phyloP scores from a whole-genome alignment of 2,113 vertebrate species.

The Eleginops maclovinus region DNA sequence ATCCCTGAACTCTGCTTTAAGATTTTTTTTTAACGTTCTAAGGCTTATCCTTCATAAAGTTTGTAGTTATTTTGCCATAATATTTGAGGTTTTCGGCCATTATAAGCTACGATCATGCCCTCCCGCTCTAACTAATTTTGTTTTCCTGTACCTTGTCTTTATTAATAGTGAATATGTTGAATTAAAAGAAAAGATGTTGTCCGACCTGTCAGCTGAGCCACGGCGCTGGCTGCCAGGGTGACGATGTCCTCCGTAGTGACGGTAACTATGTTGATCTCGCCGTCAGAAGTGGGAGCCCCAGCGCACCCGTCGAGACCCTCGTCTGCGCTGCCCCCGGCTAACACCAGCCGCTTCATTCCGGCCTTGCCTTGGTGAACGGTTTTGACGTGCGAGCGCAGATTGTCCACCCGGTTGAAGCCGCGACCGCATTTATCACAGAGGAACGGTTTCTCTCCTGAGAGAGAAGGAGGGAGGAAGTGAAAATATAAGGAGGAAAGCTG shows the following conservation, averaged over 20 bases:
- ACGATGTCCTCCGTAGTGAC: slow-evolving; percentile 94
- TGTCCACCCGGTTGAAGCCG: slow-evolving; percentile 98
- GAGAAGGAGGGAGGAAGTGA: neutral
- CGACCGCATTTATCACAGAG: slow-evolving; percentile 97
- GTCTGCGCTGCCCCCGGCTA: slow-evolving; percentile 58
- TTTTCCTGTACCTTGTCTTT: no score
- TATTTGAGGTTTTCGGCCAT: no score
- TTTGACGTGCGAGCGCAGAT: slow-evolving; percentile 97
- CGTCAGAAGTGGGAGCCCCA: slow-evolving; percentile 68
- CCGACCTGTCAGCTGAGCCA: slow-evolving; percentile 94
- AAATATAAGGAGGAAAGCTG: neutral
- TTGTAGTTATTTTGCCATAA: no score
- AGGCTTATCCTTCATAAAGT: no score
- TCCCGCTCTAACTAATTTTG: no score
- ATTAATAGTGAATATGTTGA: no score
- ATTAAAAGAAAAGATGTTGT: neutral
- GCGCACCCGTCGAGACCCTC: slow-evolving; percentile 72
- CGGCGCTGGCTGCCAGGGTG: slow-evolving; percentile 89
- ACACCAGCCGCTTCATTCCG: slow-evolving; percentile 92
- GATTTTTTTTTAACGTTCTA: no score
- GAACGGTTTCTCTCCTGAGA: slow-evolving; percentile 96
- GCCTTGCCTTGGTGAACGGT: slow-evolving; percentile 97
- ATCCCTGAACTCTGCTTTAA: neutral
- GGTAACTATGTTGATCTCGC: slow-evolving; percentile 93
- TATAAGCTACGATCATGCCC: no score